Percentiles rank a stretch among this genome's conserved stretches.
Conservation (phyloP, 2,797 vertebrate genomes). For the Sebastes hubbsi region DNA sequence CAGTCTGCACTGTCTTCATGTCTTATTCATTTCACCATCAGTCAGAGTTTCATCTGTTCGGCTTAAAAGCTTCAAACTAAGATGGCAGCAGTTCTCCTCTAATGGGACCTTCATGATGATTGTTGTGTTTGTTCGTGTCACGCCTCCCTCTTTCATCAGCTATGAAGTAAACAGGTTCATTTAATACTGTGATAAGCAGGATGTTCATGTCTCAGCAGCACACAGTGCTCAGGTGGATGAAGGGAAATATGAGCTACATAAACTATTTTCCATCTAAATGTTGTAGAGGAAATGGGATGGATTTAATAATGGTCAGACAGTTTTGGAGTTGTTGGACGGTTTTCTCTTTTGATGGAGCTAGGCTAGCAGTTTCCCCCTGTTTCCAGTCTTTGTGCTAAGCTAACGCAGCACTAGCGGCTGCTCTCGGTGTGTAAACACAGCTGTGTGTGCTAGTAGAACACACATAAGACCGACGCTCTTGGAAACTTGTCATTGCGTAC, state of each 20-base stretch:
- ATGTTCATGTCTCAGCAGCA: background rate
- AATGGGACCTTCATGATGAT: background rate
- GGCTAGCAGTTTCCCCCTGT: background rate
- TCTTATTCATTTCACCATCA: conserved; percentile 1
- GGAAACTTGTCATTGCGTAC: background rate
- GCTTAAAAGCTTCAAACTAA: background rate
- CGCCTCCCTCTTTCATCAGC: no score
- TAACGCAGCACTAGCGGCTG: background rate
- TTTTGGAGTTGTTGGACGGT: background rate
- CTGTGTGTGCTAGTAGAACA: background rate
- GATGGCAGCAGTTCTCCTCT: background rate
- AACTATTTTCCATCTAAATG: no score
- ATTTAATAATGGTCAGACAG: background rate
- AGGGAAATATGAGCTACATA: no score
- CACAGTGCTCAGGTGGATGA: no score
- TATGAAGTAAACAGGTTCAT: background rate
- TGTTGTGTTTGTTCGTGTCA: background rate
- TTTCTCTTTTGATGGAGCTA: background rate
- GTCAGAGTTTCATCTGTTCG: background rate
- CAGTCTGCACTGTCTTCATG: background rate
- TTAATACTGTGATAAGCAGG: background rate
- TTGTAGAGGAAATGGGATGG: no score
- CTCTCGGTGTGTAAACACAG: background rate
- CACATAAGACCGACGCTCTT: background rate
- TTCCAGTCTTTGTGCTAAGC: background rate